A percentile compares a stretch with the other conserved stretches of the same genome.
Conservation (phyloP, 1,140 invertebrate genomes). For the Cydia strobilella region DNA sequence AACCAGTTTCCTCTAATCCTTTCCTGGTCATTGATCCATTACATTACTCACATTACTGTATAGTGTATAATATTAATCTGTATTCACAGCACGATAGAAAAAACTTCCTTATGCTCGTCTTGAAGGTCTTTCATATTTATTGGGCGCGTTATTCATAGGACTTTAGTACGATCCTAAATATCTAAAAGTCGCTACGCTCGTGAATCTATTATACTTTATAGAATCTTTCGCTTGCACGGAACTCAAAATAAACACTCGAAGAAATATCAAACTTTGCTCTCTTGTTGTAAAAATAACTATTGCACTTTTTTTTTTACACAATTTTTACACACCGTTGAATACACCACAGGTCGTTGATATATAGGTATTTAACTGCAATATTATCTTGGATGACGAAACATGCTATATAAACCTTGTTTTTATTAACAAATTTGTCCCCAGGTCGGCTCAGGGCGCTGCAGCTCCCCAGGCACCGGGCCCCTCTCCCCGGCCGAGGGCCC, state of each 20-base stretch:
- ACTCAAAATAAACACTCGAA: too few relatives aligned
- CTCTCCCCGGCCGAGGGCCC: conserved; percentile 72
- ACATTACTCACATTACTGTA: not conserved
- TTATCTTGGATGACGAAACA: too few relatives aligned
- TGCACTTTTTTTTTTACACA: too few relatives aligned
- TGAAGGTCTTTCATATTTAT: not conserved
- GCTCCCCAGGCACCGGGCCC: conserved; percentile 73
- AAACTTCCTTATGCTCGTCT: not conserved
- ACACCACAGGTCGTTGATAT: too few relatives aligned
- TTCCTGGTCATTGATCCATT: conserved; percentile 11
- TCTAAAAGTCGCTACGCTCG: too few relatives aligned
- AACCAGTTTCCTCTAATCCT: not conserved
- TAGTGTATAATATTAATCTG: not conserved
- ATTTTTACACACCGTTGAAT: too few relatives aligned
- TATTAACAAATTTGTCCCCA: conserved; percentile 37
- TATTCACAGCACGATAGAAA: not conserved
- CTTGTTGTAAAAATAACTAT: too few relatives aligned
- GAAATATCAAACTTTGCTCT: too few relatives aligned
- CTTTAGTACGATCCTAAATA: not conserved
- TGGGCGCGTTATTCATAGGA: not conserved
- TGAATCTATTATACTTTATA: too few relatives aligned
- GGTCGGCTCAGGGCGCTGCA: conserved; percentile 74
- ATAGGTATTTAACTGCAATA: too few relatives aligned
- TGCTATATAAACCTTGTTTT: not conserved
- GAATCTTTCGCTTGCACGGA: too few relatives aligned